A percentile compares a stretch with the other conserved stretches of the same genome.
These are phyloP conservation scores for Luperina testacea DNA, from an alignment of 2,888 invertebrate species.

Conservation along the genomic window DNA sequence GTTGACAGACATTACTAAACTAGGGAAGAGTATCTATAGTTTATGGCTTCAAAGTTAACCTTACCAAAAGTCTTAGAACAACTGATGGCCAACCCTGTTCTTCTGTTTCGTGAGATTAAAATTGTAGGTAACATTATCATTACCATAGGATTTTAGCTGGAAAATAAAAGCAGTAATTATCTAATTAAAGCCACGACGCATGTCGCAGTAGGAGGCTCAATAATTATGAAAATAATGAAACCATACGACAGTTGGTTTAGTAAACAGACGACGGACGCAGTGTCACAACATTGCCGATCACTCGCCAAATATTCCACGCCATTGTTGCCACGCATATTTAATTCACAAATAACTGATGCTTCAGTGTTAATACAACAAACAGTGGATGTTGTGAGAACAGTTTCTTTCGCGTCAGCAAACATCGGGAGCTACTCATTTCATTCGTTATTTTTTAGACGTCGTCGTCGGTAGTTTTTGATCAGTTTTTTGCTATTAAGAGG, in stretches of 20 bases:
- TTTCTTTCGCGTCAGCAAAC: background rate
- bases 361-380: slow-evolving; percentile 30
- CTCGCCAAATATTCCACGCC: slow-evolving; percentile 73
- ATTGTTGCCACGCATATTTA: slow-evolving; percentile 61
- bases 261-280: slow-evolving; percentile 73
- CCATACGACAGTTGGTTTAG: slow-evolving; percentile 75
- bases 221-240: slow-evolving; percentile 64
- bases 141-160: slow-evolving; percentile 17
- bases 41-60: background rate
- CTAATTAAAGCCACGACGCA: slow-evolving; percentile 1
- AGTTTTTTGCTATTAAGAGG: background rate
- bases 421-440: background rate
- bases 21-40: background rate
- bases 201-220: slow-evolving; percentile 67
- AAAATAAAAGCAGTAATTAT: slow-evolving; percentile 18
- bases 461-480: background rate
- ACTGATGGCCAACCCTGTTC: background rate
- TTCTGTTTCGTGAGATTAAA: background rate
- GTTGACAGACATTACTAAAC: background rate
- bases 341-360: slow-evolving; percentile 41
- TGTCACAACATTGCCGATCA: slow-evolving; percentile 74
- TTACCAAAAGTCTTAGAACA: slow-evolving; percentile 13
- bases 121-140: background rate
- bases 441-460: background rate
- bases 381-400: slow-evolving; percentile 29